These are phyloP conservation scores for Conus ventricosus DNA, from an alignment of 1,140 invertebrate genomes.

Conservation along the genomic window DNA sequence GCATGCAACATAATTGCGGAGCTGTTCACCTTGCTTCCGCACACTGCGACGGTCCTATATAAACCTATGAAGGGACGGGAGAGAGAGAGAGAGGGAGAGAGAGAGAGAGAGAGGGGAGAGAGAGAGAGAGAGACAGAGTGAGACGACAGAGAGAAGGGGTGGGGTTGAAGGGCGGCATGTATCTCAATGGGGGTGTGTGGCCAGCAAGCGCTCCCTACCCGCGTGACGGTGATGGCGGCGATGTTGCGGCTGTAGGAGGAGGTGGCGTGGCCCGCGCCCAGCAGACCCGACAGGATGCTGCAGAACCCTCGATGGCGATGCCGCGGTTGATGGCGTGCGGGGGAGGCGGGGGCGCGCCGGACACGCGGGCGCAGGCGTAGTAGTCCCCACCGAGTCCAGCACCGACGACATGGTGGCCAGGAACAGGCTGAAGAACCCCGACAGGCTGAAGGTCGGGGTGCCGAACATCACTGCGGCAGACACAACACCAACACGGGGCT, in stretches of 20 bases:
- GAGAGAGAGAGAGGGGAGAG: neutral
- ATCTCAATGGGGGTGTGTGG: too few relatives aligned
- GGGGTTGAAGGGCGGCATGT: neutral
- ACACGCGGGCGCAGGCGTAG: conserved; percentile 68
- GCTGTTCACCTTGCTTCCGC: too few relatives aligned
- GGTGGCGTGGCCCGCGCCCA: conserved; percentile 87
- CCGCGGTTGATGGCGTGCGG: conserved; percentile 80
- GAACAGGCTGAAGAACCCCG: conserved; percentile 16
- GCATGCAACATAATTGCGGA: too few relatives aligned
- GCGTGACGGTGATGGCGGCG: conserved; percentile 61
- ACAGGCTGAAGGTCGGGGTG: neutral
- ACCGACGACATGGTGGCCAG: conserved; percentile 69
- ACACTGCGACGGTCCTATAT: too few relatives aligned
- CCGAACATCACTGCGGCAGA: conserved; percentile 5
- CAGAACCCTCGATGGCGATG: conserved; percentile 89
- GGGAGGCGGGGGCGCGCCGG: conserved; percentile 67
- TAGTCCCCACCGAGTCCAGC: conserved; percentile 74
- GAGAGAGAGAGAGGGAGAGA: neutral
- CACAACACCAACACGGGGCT: too few relatives aligned
- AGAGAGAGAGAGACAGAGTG: neutral
- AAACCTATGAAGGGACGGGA: too few relatives aligned
- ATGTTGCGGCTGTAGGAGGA: conserved; percentile 82
- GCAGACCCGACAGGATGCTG: conserved; percentile 86
- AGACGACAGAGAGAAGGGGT: neutral
- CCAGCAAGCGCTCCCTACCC: conserved; percentile 33